Evolutionary conservation across 2,888 invertebrate genomes (phyloP).

Genomic region (Hofmannophila pseudospretella): DNA sequence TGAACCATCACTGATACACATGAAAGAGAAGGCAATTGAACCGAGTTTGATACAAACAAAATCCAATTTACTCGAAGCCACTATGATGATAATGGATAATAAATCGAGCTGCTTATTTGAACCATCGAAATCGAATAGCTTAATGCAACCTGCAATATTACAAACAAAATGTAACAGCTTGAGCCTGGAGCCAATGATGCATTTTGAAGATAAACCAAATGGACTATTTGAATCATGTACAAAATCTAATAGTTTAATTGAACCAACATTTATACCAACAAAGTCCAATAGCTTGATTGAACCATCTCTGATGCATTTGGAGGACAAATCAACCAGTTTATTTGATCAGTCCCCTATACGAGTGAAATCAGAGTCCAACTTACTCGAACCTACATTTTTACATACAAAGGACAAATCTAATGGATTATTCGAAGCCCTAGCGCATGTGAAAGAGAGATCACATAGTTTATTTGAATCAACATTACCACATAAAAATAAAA

Average conservation of each 20-base stretch:
- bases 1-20: conserved; percentile 48
- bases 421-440: conserved; percentile 7
- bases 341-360: conserved; percentile 5
- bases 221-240: conserved; percentile 2
- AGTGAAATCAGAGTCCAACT: conserved; percentile 1
- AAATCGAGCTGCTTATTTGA: conserved; percentile 12
- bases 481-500: conserved; percentile 4
- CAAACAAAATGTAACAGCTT: neutral
- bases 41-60: conserved; percentile 1
- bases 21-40: conserved; percentile 15
- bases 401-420: conserved; percentile 4
- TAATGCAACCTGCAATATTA: conserved; percentile 1
- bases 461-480: conserved; percentile 6
- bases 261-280: neutral
- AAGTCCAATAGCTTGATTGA: neutral
- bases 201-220: neutral
- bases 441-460: conserved; percentile 8
- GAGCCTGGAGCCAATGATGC: neutral
- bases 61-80: conserved; percentile 1
- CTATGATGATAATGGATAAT: too few species aligned
- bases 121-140: conserved; percentile 1
- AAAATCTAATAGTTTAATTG: conserved; percentile 3
- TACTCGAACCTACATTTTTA: neutral
- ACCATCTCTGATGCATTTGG: conserved; percentile 3
- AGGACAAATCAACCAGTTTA: conserved; percentile 5